Evolutionary conservation across 1,140 invertebrate species (phyloP).

Genomic region (Drosophila funebris): DNA sequence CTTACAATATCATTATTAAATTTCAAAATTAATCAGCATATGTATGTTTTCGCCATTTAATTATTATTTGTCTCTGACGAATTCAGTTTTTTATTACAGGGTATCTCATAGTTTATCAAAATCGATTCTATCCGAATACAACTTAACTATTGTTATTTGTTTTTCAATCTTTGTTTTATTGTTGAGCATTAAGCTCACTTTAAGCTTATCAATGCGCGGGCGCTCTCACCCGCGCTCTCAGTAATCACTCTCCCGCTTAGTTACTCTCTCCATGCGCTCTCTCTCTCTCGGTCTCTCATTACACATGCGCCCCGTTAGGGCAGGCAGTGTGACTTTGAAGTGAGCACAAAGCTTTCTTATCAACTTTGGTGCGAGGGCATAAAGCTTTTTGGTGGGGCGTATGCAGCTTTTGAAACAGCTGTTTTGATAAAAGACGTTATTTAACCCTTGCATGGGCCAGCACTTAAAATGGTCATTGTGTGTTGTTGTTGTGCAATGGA

Average conservation of each 20-base stretch:
- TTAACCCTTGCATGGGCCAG: slow-evolving; percentile 62
- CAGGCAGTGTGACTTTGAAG: too few species aligned
- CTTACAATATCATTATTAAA: background rate
- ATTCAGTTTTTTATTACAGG: too few species aligned
- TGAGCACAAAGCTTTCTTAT: slow-evolving; percentile 65
- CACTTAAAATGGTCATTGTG: background rate
- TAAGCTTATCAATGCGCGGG: slow-evolving; percentile 41
- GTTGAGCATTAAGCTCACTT: slow-evolving; percentile 13
- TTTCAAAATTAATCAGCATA: background rate
- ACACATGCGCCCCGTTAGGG: slow-evolving; percentile 60
- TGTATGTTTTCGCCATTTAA: background rate
- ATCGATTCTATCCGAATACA: background rate
- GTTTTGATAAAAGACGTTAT: slow-evolving; percentile 51
- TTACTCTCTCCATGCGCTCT: slow-evolving; percentile 3
- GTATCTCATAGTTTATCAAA: background rate
- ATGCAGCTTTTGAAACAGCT: slow-evolving; percentile 58
- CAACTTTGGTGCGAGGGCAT: slow-evolving; percentile 26
- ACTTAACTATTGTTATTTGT: slow-evolving; percentile 1
- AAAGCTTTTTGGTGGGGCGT: slow-evolving; percentile 2
- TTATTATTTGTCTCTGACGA: background rate
- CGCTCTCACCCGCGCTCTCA: slow-evolving; percentile 40
- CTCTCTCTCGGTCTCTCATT: slow-evolving; percentile 28
- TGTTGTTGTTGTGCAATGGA: slow-evolving; percentile 45
- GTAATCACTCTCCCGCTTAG: slow-evolving; percentile 7
- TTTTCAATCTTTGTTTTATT: slow-evolving; percentile 18